Evolutionary conservation across 2,113 vertebrate genomes (phyloP).

Genomic region (Rhinogobius similis): DNA sequence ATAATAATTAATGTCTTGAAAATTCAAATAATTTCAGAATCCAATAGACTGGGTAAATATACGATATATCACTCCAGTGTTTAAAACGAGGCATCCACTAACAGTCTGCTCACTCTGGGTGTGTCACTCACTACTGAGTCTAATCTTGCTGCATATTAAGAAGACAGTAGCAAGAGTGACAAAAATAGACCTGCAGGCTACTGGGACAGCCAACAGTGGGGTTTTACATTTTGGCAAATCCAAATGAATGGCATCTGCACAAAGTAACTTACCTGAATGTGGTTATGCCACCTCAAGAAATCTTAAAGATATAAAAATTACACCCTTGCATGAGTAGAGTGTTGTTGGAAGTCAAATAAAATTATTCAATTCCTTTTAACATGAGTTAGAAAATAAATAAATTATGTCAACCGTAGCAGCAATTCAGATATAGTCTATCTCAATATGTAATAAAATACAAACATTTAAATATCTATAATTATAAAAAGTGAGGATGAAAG

Average conservation of each 20-base stretch:
- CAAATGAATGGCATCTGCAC: background rate
- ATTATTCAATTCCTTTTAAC: background rate
- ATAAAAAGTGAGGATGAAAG: background rate
- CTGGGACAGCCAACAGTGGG: background rate
- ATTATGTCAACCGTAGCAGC: no score
- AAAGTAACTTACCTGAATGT: background rate
- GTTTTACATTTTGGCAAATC: background rate
- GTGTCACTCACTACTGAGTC: background rate
- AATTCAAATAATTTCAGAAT: background rate
- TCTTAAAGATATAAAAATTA: no score
- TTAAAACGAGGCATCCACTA: background rate
- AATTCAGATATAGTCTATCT: background rate
- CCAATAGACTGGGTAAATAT: background rate
- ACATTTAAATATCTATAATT: background rate
- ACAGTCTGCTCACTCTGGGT: slow-evolving; percentile 12
- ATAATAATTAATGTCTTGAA: background rate
- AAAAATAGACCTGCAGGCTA: background rate
- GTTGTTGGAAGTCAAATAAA: background rate
- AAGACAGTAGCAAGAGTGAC: background rate
- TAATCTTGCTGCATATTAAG: slow-evolving; percentile 5
- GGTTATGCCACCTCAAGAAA: no score
- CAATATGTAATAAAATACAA: background rate
- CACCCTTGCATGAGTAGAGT: background rate
- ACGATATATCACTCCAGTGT: no score
- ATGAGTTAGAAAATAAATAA: no score